A percentile compares a stretch with the other conserved stretches of the same genome.
Evolutionary conservation across 2,888 invertebrate species (phyloP).

Genomic region (Trisateles emortualis): DNA sequence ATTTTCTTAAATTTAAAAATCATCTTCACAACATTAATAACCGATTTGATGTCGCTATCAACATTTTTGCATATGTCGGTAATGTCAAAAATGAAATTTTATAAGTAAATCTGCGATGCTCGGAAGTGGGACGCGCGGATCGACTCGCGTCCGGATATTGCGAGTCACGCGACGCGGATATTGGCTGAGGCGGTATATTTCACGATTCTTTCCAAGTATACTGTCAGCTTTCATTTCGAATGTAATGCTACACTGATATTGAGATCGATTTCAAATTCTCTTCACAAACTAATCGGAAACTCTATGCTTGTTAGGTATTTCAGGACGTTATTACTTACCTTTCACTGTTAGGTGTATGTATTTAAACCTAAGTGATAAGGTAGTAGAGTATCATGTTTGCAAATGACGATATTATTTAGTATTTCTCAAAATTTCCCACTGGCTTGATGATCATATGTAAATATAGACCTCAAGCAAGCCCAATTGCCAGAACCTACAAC

Average conservation of each 20-base stretch:
- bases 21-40: neutral
- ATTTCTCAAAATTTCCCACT: no score
- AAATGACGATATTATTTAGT: no score
- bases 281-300: neutral
- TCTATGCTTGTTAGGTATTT: neutral
- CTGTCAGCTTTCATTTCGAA: neutral
- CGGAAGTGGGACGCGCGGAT: conserved; percentile 27
- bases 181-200: conserved; percentile 45
- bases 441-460: no score
- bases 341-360: no score
- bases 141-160: conserved; percentile 56
- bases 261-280: neutral
- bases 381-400: no score
- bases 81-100: conserved; percentile 30
- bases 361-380: no score
- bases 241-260: conserved; percentile 3
- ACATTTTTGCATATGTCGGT: neutral
- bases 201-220: conserved; percentile 15
- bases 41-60: neutral
- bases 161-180: conserved; percentile 55
- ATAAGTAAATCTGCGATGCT: conserved; percentile 32
- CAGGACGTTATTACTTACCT: neutral
- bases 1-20: no score
- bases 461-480: no score
- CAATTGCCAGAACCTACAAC: no score